Evolutionary conservation across 2,113 vertebrate species (phyloP), one percentile per base, ranked within the genome.

Genomic region (Mirza zaza): DNA sequence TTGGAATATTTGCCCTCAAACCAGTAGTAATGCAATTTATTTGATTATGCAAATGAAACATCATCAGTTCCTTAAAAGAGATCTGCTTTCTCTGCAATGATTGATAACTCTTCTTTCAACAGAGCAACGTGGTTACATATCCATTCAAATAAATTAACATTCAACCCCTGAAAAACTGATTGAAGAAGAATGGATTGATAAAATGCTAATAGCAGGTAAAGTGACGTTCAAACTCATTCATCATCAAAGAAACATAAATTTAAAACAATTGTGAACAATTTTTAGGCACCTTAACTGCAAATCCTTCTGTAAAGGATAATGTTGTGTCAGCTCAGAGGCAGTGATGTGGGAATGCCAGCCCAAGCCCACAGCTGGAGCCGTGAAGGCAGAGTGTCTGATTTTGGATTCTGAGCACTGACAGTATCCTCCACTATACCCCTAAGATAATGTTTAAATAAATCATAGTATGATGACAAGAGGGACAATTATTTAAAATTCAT

Each of bases 401-500:
- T 29, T 68, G 80, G n/a, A 68, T 57, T 57, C 39, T 50, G 18
- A 55, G 27, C 9, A 21, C 42, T 21, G 39, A 39, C 29, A 73
- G 17, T 71, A 34, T 23, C 52, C 63, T 82, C 48, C 11, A 36
- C n/a, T 86, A 9, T 55, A 15, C 34, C 42, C 55, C 65, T 57
- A 76, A 57, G 36, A 67, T 6, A 50, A 82, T 48, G 23, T 52
- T 91, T 85, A 86, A 18, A 39, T n/a, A 85, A 55, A 65, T 52
- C 45, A 84, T 10, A 86, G 8, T 36, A 55, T 65, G 48, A 85
- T 45, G n/a, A 81, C 61, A 39, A 88, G 8, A 76, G 55, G 15
- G 34, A 48, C 8, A 75, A 42, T 76, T 36, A 90, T 80, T 85
- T 94, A 95, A 94, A 91, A 96, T 90, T 87, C 50, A 94, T 79